Base-by-base conservation (phyloP, 1,140 invertebrate species). In the Cyrtorhinus lividipennis region DNA sequence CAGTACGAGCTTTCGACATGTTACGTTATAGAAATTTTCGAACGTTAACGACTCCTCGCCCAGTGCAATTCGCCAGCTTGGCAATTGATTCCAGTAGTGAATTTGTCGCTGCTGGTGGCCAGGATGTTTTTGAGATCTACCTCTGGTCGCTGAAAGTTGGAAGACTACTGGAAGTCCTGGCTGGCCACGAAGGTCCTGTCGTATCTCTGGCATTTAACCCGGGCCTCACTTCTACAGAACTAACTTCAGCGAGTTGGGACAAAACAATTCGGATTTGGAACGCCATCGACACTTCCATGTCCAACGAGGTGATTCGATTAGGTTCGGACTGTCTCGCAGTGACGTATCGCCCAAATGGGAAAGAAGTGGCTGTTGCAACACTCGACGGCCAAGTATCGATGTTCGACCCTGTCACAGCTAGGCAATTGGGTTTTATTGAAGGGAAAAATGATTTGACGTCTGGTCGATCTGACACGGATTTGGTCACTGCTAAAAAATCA, bases 11-110 rank as follows among this genome's bases (percentile, higher is more conserved):
- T 5, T 97, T 90, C 76, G 95, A 98, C 79, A 74, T 98, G 26
- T 85, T 81, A 8, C 83, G 90, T 81, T 98, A 98, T 75, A 87
- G 95, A 61, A 98, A 98, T 75, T 98, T 98, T 76, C 83, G 92
- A 65, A 98, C 95, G 0, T 86, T 97, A 59, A 92, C 93, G 0
- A 90, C 92, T 0, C 90, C 92, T 0, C 78, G 82, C 66, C 86
- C 91, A 0, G 88, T 88, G 0, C 95, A 98, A 75, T 96, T 99
- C 74, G 83, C 85, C n/a, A 93, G 90, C 72, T 78, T 97, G 1
- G 83, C 92, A 1, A 73, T 98, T 8, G 95, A 98, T 73, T 77
- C 80, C 3, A 90, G 86, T 68, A 87, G 92, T 25, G 93, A 98
- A 71, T 82, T 98, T 67, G 83, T 98, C 24, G 91, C 88, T 25